Evolutionary conservation across 2,888 invertebrate genomes (phyloP).

Genomic region (Steinernema hermaphroditum): DNA sequence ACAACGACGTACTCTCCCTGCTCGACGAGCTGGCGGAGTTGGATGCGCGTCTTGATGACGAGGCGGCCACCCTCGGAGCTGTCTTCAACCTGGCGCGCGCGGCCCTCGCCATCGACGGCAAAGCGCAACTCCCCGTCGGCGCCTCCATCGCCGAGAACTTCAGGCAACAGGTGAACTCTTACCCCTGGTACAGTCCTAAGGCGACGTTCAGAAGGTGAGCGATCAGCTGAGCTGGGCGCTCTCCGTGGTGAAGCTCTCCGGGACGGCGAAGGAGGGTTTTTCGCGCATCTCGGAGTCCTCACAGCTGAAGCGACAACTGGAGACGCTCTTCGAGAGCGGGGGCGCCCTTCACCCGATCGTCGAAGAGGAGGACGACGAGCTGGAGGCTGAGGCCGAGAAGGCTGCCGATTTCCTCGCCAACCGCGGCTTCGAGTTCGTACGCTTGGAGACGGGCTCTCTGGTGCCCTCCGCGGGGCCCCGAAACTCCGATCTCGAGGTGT

Average conservation of each 20-base stretch:
- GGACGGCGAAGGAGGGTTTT: background rate
- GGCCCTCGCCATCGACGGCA: constrained; percentile 6
- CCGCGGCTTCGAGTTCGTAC: constrained; percentile 17
- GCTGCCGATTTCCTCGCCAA: background rate
- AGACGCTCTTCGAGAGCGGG: background rate
- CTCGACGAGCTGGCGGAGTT: constrained; percentile 40
- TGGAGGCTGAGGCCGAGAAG: constrained; percentile 25
- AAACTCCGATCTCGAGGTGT: background rate
- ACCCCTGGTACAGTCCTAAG: too few relatives aligned
- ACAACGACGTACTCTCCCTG: constrained; percentile 42
- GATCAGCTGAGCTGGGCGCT: constrained; percentile 26
- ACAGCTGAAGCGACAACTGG: constrained; percentile 5
- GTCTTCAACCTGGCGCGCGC: constrained; percentile 36
- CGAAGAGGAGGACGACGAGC: constrained; percentile 21
- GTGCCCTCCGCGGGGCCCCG: constrained; percentile 1
- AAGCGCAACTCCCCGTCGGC: background rate
- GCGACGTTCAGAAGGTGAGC: constrained; percentile 2
- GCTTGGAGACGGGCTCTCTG: constrained; percentile 21
- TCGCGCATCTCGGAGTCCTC: background rate
- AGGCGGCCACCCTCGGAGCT: constrained; percentile 16
- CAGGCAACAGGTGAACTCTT: constrained; percentile 5
- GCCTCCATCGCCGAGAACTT: background rate
- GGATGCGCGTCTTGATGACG: constrained; percentile 34
- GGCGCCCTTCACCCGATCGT: constrained; percentile 12
- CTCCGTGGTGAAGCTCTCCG: constrained; percentile 9